Conservation (phyloP, 1,140 invertebrate species). For the Microplitis demolitor region DNA sequence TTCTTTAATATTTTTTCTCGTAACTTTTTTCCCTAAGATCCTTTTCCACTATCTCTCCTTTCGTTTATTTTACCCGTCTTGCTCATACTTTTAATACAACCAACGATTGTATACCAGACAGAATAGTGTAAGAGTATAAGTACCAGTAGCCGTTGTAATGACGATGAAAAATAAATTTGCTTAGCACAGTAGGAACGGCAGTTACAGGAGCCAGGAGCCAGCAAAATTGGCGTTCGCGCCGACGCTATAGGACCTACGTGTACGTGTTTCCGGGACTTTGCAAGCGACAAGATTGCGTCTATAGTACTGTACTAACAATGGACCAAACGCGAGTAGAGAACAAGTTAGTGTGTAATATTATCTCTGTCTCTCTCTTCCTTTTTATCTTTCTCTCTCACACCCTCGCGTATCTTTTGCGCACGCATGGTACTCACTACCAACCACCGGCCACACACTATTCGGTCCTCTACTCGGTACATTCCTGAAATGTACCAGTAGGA, state of each 20-base stretch:
- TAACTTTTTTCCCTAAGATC: not conserved
- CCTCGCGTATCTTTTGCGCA: not conserved
- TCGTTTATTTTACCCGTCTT: no score
- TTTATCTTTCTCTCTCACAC: no score
- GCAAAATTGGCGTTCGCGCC: constrained; percentile 10
- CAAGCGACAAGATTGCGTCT: constrained; percentile 23
- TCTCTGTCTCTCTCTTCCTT: no score
- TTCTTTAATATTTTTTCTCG: not conserved
- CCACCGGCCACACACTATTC: not conserved
- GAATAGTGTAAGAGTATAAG: not conserved
- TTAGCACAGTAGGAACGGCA: not conserved
- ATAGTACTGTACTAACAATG: not conserved
- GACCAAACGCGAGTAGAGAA: not conserved
- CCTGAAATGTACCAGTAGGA: not conserved
- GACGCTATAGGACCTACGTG: not conserved
- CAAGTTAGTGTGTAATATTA: no score
- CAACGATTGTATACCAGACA: no score
- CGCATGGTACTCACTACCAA: not conserved
- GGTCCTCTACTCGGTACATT: not conserved
- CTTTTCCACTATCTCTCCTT: not conserved
- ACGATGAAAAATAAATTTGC: constrained; percentile 22
- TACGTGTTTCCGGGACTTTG: constrained; percentile 23
- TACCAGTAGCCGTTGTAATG: not conserved
- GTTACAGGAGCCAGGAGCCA: no score
- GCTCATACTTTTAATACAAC: no score